A percentile compares a stretch with the other conserved stretches of the same genome.
Evolutionary conservation across 1,140 invertebrate genomes (phyloP).

Genomic region (Marisa cornuarietis): DNA sequence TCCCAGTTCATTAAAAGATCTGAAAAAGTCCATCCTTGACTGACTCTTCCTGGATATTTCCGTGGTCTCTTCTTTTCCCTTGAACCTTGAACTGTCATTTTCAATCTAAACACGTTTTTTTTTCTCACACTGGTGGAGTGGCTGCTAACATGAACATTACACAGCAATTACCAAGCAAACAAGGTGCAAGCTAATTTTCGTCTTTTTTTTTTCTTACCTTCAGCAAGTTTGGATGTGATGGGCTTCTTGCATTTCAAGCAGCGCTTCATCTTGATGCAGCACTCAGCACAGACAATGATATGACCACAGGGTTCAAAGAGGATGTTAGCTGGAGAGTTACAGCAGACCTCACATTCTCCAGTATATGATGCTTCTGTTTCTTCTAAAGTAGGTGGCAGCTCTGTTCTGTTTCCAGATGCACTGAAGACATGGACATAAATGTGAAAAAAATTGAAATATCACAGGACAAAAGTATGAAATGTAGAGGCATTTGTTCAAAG

Average conservation of each 20-base stretch:
- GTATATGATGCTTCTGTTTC: slow-evolving; percentile 13
- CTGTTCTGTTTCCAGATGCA: slow-evolving; percentile 29
- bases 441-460: too few relatives aligned
- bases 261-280: slow-evolving; percentile 82
- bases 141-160: not conserved
- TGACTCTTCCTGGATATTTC: too few relatives aligned
- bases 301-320: slow-evolving; percentile 81
- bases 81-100: too few relatives aligned
- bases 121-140: too few relatives aligned
- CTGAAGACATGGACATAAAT: slow-evolving; percentile 15
- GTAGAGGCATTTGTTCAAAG: too few relatives aligned
- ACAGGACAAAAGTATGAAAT: too few relatives aligned
- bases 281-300: slow-evolving; percentile 79
- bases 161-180: not conserved
- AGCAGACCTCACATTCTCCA: slow-evolving; percentile 77
- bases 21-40: too few relatives aligned
- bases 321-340: slow-evolving; percentile 74
- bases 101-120: too few relatives aligned
- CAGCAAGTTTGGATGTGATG: slow-evolving; percentile 69
- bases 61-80: too few relatives aligned
- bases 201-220: slow-evolving; percentile 34
- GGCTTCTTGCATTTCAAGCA: slow-evolving; percentile 76
- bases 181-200: not conserved
- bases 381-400: slow-evolving; percentile 14
- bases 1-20: too few relatives aligned